Evolutionary conservation across 2,113 vertebrate genomes (phyloP), one percentile per base, ranked within the genome.

Genomic region (Sander lucioperca): DNA sequence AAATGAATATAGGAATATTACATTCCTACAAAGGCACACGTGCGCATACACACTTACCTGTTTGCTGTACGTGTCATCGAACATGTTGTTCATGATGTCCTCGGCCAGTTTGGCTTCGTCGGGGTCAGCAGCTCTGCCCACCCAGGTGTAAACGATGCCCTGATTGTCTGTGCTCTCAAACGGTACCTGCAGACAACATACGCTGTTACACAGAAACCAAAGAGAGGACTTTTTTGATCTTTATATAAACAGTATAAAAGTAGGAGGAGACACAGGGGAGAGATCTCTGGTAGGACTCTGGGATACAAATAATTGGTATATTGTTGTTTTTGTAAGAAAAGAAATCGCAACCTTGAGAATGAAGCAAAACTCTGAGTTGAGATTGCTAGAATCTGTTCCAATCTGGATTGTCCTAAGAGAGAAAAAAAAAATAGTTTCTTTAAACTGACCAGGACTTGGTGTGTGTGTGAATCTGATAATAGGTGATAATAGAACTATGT

Each of bases 111-210:
- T 99, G 79, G 97, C 98, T 79, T 99, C 98, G 0, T 99, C 98
- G 0, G 98, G 98, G 88, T 99, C 97, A 0, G 97, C 98, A 0
- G 98, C 97, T 78, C 98, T 86, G 69, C 98, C 98, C 85, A 99
- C 98, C 98, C 98, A 99, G 0, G 97, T 99, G 58, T 99, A 99
- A 23, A 99, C 97, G 0, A 99, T 99, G 75, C 98, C 98, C 89
- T 99, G 98, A 86, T 99, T 99, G 91, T 99, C 98, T 0, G 97
- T 98, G 88, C 98, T 99, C 93, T 99, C 98, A 86, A 99, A 99
- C 1, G 98, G 98, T 19, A 99, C 98, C 98, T 99, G 91, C 3
- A 59, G 50, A 10, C 21, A 65, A 65, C 23, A 66, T 2, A 33
- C 0, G 33, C 10, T 10, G 21, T 82, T 10, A 1, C n/a, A 0